Percentiles rank a stretch among this genome's conserved stretches.
These are phyloP conservation scores for Coreius guichenoti DNA, from an alignment of 2,797 vertebrate genomes.

Conservation along the genomic window DNA sequence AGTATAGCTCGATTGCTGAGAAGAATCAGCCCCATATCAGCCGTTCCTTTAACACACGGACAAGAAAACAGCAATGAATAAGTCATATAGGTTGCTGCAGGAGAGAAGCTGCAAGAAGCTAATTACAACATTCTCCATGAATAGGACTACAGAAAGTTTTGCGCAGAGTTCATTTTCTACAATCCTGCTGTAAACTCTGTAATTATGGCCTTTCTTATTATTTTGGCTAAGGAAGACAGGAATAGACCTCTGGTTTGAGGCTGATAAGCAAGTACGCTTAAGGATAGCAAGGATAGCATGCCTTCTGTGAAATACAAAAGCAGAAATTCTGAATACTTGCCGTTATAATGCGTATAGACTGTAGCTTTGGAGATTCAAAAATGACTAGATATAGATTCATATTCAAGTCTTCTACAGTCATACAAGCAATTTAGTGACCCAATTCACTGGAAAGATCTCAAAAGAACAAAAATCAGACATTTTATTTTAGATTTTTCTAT, in stretches of 20 bases:
- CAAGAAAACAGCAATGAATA: constrained; percentile 77
- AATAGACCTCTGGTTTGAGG: constrained; percentile 73
- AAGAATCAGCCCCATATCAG: constrained; percentile 63
- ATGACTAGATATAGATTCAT: neutral
- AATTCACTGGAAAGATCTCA: neutral
- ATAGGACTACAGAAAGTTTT: constrained; percentile 72
- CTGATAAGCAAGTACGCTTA: constrained; percentile 76
- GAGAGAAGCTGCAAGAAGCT: constrained; percentile 73
- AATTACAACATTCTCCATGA: constrained; percentile 82
- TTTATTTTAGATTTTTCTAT: neutral
- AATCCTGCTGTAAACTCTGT: constrained; percentile 76
- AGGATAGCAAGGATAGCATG: neutral
- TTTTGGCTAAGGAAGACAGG: constrained; percentile 67
- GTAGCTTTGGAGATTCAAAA: neutral
- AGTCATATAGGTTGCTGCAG: constrained; percentile 75
- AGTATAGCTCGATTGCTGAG: constrained; percentile 63
- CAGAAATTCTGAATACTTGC: neutral
- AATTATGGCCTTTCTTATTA: constrained; percentile 78
- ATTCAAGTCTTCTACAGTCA: neutral
- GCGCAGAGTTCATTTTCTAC: constrained; percentile 66
- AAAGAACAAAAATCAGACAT: neutral
- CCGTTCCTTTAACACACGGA: constrained; percentile 62
- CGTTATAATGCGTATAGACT: neutral
- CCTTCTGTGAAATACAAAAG: neutral
- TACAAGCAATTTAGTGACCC: neutral